Conservation (phyloP, 2,113 vertebrate species). For the Mustela lutreola region DNA sequence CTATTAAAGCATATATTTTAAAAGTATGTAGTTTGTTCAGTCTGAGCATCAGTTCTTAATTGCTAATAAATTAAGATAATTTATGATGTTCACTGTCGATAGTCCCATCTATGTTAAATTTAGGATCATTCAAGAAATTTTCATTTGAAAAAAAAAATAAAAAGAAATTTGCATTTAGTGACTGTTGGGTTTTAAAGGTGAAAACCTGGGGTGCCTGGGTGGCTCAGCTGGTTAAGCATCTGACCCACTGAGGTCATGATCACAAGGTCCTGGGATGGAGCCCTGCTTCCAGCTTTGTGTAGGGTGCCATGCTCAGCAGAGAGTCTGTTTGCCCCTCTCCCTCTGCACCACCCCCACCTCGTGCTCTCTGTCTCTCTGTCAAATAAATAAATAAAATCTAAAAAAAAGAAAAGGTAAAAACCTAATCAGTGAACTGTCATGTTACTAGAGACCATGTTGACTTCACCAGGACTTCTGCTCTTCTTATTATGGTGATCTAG, state of each 20-base stretch:
- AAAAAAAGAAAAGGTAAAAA: background rate
- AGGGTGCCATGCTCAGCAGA: too few species aligned
- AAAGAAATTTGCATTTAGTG: background rate
- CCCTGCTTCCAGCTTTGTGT: too few species aligned
- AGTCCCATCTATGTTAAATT: background rate
- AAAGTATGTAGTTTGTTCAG: background rate
- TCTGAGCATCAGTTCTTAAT: background rate
- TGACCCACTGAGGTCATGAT: too few species aligned
- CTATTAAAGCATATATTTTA: background rate
- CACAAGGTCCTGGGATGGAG: too few species aligned
- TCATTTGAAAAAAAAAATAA: too few species aligned
- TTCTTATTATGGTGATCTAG: background rate
- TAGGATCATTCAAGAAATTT: too few species aligned
- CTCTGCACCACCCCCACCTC: too few species aligned
- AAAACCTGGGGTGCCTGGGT: too few species aligned
- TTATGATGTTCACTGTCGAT: background rate
- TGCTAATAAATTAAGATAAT: background rate
- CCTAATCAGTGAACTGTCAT: background rate
- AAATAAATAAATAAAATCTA: too few species aligned
- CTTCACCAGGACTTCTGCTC: background rate
- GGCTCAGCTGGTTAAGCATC: too few species aligned
- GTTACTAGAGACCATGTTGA: background rate
- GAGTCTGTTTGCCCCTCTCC: too few species aligned
- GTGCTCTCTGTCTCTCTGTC: too few species aligned
- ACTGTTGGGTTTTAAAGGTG: background rate